phyloP scores from a whole-genome alignment of 1,140 invertebrate species.

The Drosophila ananassae region DNA sequence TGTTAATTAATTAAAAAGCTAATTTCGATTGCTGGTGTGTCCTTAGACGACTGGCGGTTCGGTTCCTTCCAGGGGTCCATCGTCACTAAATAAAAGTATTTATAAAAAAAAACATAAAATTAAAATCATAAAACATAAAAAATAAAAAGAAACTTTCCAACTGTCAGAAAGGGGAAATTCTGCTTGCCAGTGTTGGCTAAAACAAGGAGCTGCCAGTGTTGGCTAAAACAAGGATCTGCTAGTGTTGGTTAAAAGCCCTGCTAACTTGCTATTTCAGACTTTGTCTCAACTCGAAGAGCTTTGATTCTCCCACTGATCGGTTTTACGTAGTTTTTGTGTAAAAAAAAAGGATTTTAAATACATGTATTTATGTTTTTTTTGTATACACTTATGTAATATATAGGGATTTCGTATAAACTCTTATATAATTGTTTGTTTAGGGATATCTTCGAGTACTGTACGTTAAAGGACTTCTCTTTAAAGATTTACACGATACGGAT shows the following conservation, averaged over 20 bases:
- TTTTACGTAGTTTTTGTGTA: constrained; percentile 6
- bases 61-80: constrained; percentile 66
- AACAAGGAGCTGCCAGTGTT: not conserved
- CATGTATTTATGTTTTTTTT: not conserved
- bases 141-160: not conserved
- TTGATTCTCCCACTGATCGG: constrained; percentile 13
- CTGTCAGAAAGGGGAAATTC: not conserved
- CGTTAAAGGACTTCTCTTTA: not conserved
- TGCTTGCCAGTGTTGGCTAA: constrained; percentile 1
- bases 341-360: constrained; percentile 2
- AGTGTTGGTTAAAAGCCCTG: constrained; percentile 30
- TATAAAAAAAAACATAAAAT: constrained; percentile 5
- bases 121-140: not conserved
- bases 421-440: constrained; percentile 1
- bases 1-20: constrained; percentile 70
- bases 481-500: not conserved
- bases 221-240: constrained; percentile 21
- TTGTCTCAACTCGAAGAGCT: constrained; percentile 44
- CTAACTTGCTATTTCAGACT: constrained; percentile 58
- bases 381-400: constrained; percentile 7
- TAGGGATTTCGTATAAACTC: constrained; percentile 11
- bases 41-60: constrained; percentile 79
- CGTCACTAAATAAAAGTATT: constrained; percentile 45
- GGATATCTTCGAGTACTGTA: not conserved
- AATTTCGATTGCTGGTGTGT: constrained; percentile 51